phyloP scores from a whole-genome alignment of 2,888 invertebrate species.

The Erannis defoliaria region DNA sequence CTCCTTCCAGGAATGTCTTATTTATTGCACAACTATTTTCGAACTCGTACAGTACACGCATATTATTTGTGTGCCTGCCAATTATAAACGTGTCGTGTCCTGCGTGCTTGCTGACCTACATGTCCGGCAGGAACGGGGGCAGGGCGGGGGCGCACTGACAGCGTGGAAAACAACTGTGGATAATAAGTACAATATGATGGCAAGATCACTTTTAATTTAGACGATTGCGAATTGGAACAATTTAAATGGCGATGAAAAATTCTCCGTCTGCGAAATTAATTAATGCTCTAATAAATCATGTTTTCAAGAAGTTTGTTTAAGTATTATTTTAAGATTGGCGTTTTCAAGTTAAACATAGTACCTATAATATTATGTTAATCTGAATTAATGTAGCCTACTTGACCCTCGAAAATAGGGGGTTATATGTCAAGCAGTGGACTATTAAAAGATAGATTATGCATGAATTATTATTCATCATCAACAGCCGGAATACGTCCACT shows the following conservation, averaged over 20 bases:
- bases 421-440: no score
- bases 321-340: no score
- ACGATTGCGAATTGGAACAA: background rate
- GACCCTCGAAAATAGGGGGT: no score
- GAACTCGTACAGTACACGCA: constrained; percentile 24
- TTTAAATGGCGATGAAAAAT: background rate
- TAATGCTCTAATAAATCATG: no score
- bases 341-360: background rate
- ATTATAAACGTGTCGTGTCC: constrained; percentile 28
- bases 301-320: background rate
- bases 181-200: background rate
- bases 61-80: constrained; percentile 38
- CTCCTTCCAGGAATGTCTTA: constrained; percentile 50
- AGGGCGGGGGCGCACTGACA: background rate
- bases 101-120: constrained; percentile 19
- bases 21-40: constrained; percentile 48
- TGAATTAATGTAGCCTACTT: no score
- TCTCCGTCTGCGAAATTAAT: background rate
- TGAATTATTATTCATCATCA: no score
- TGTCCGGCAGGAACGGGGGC: no score
- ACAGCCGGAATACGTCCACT: no score
- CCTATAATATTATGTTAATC: no score
- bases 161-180: background rate
- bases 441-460: no score
- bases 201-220: background rate